phyloP scores from a whole-genome alignment of 1,140 invertebrate species.

The Bombyx mandarina region DNA sequence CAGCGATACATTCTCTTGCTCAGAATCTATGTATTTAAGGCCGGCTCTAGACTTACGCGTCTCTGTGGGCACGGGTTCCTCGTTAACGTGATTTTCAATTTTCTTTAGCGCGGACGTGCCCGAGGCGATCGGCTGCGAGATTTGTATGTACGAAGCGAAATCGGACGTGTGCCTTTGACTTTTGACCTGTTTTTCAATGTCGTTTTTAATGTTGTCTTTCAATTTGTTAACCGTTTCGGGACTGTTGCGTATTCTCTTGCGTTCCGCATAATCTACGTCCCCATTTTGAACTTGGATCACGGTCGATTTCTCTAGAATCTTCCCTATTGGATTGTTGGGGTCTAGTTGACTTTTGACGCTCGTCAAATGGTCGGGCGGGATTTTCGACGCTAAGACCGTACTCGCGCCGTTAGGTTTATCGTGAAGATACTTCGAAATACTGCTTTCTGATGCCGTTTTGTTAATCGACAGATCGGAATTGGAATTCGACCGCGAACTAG shows the following conservation, averaged over 20 bases:
- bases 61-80: slow-evolving; percentile 22
- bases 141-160: slow-evolving; percentile 73
- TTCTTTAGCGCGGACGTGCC: slow-evolving; percentile 35
- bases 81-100: slow-evolving; percentile 23
- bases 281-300: slow-evolving; percentile 65
- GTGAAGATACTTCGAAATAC: slow-evolving; percentile 38
- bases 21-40: slow-evolving; percentile 55
- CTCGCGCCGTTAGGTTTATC: slow-evolving; percentile 51
- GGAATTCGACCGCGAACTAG: slow-evolving; percentile 49
- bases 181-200: slow-evolving; percentile 63
- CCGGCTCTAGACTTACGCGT: slow-evolving; percentile 26
- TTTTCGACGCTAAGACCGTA: slow-evolving; percentile 42
- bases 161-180: slow-evolving; percentile 66
- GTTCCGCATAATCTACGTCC: slow-evolving; percentile 35
- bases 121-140: slow-evolving; percentile 56
- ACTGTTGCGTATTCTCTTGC: slow-evolving; percentile 25
- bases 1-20: slow-evolving; percentile 35
- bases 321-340: slow-evolving; percentile 65
- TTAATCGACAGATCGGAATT: slow-evolving; percentile 61
- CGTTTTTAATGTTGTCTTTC: slow-evolving; percentile 52
- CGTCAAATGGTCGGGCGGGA: slow-evolving; percentile 48
- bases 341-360: slow-evolving; percentile 64
- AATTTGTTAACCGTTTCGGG: slow-evolving; percentile 28
- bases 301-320: slow-evolving; percentile 67
- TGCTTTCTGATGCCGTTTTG: slow-evolving; percentile 61